These are phyloP conservation scores for Leptodactylus fuscus DNA, from an alignment of 2,113 vertebrate genomes.

Conservation along the genomic window DNA sequence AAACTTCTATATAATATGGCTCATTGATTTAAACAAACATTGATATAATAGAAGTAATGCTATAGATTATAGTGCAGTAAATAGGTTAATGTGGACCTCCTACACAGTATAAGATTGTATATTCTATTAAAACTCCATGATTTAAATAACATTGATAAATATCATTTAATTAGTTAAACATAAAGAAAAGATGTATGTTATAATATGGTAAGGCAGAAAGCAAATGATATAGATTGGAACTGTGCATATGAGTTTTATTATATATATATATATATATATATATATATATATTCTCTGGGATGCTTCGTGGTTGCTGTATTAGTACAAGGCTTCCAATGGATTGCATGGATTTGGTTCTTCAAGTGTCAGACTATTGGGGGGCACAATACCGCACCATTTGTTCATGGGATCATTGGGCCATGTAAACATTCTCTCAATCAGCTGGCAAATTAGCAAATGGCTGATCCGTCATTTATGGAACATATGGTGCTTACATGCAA, in stretches of 20 bases:
- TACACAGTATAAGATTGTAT: constrained; percentile 3
- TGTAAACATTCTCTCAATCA: too few relatives aligned
- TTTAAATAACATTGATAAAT: constrained; percentile 18
- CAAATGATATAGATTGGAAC: neutral
- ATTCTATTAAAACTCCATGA: constrained; percentile 20
- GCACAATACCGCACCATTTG: too few relatives aligned
- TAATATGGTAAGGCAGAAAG: neutral
- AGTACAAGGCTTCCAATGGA: neutral
- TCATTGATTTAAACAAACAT: constrained; percentile 51
- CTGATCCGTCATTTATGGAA: too few relatives aligned
- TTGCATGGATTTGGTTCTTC: neutral
- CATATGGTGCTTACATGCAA: too few relatives aligned
- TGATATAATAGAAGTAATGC: constrained; percentile 34
- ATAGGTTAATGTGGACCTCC: constrained; percentile 44
- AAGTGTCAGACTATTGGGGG: too few relatives aligned
- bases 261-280: too few relatives aligned
- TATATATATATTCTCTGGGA: neutral
- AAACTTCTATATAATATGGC: constrained; percentile 42
- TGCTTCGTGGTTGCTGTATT: neutral
- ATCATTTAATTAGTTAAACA: constrained; percentile 24
- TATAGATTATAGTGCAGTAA: constrained; percentile 40
- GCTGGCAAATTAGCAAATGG: too few relatives aligned
- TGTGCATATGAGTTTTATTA: too few relatives aligned
- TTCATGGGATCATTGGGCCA: too few relatives aligned
- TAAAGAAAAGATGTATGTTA: neutral